These are phyloP conservation scores for Aradophagus sp. DNA, from an alignment of 1,140 invertebrate genomes.

Conservation along the genomic window DNA sequence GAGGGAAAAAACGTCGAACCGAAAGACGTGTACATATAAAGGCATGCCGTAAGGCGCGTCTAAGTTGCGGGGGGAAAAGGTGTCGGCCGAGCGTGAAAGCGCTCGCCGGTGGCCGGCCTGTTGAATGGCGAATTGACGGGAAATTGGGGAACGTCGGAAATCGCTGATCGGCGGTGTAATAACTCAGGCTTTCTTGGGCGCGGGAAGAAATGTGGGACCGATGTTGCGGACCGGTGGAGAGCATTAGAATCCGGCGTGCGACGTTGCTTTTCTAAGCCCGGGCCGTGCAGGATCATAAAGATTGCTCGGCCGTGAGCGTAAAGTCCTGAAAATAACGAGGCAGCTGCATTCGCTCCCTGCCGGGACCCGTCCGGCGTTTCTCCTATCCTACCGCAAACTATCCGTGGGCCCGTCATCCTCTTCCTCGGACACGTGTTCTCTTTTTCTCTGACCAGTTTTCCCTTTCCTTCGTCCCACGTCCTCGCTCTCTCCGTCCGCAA, in stretches of 20 bases:
- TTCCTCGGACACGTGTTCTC: conserved; percentile 46
- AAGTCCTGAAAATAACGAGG: conserved; percentile 69
- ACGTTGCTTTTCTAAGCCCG: conserved; percentile 52
- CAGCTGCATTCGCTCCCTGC: conserved; percentile 65
- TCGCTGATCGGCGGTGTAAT: conserved; percentile 15
- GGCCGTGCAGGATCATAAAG: conserved; percentile 55
- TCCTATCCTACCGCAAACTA: conserved; percentile 46
- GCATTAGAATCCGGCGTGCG: conserved; percentile 44
- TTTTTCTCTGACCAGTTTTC: conserved; percentile 48
- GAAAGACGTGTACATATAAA: too few relatives aligned
- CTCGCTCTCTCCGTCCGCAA: conserved; percentile 29
- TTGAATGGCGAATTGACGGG: too few relatives aligned
- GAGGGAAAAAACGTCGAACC: too few relatives aligned
- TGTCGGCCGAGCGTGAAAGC: too few relatives aligned
- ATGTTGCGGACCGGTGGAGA: conserved; percentile 20
- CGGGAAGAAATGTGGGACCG: conserved; percentile 47
- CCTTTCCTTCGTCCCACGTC: conserved; percentile 48
- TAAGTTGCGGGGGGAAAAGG: too few relatives aligned
- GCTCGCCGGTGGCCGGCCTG: too few relatives aligned
- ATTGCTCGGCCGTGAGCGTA: conserved; percentile 57
- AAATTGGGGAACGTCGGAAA: conserved; percentile 15
- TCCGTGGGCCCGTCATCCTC: conserved; percentile 44
- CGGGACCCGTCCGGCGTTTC: conserved; percentile 53
- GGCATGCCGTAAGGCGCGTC: too few relatives aligned
- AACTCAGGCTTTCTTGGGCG: conserved; percentile 38